Percentiles rank a stretch among this genome's conserved stretches.
Conservation (phyloP, 2,888 invertebrate species). For the Meandrusa payeni region DNA sequence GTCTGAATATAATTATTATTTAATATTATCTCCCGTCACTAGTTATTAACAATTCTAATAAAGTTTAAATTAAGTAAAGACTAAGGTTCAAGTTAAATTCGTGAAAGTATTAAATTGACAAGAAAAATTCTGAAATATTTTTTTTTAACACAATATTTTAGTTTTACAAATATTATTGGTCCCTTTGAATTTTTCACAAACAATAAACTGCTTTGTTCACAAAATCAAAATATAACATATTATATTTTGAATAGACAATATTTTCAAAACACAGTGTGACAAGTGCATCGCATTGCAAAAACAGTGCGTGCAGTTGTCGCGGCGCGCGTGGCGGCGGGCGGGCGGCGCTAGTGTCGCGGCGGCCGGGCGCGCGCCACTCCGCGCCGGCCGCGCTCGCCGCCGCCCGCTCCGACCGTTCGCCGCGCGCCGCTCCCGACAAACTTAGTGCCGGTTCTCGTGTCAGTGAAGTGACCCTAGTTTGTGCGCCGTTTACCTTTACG, state of each 20-base stretch:
- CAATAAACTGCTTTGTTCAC: too few relatives aligned
- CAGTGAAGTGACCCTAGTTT: constrained; percentile 31
- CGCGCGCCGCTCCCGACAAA: constrained; percentile 50
- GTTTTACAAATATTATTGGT: too few relatives aligned
- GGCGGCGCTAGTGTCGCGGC: constrained; percentile 50
- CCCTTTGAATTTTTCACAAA: too few relatives aligned
- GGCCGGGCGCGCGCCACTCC: constrained; percentile 60
- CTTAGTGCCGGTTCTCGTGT: constrained; percentile 42
- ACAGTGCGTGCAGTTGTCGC: constrained; percentile 32
- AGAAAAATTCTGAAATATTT: too few relatives aligned
- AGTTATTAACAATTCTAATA: too few relatives aligned
- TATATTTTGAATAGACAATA: background rate
- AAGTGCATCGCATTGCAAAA: constrained; percentile 27
- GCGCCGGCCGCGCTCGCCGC: constrained; percentile 51
- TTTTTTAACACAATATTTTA: too few relatives aligned
- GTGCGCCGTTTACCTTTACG: constrained; percentile 9
- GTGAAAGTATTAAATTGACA: too few relatives aligned
- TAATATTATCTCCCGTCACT: too few relatives aligned
- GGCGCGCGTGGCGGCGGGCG: constrained; percentile 38
- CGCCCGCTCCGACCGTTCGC: constrained; percentile 40
- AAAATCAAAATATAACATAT: too few relatives aligned
- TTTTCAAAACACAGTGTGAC: constrained; percentile 9
- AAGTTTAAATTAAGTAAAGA: too few relatives aligned
- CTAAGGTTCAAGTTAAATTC: too few relatives aligned
- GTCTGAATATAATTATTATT: too few relatives aligned